phyloP scores from a whole-genome alignment of 2,888 invertebrate genomes.

The Nowickia ferox region DNA sequence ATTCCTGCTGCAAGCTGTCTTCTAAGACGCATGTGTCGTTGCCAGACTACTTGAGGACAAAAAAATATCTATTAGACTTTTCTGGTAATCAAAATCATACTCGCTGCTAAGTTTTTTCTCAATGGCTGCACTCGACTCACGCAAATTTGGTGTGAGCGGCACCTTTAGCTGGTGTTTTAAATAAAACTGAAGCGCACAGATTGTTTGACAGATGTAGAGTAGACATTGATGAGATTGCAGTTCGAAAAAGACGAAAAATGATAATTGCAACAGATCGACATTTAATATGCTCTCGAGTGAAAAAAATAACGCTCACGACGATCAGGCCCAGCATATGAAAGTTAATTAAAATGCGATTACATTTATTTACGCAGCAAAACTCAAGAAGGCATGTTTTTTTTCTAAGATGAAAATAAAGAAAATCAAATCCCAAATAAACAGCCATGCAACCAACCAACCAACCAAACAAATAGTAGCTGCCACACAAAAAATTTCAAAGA shows the following conservation, averaged over 20 bases:
- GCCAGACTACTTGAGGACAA: too few species aligned
- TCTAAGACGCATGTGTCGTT: too few species aligned
- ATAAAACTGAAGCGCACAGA: background rate
- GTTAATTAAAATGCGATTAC: constrained; percentile 71
- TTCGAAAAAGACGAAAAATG: background rate
- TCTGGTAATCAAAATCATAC: too few species aligned
- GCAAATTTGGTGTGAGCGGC: background rate
- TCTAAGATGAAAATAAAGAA: constrained; percentile 21
- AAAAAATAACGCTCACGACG: constrained; percentile 25
- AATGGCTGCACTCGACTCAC: too few species aligned
- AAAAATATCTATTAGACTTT: too few species aligned
- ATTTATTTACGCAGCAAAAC: constrained; percentile 1
- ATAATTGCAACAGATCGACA: constrained; percentile 60
- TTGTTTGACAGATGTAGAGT: background rate
- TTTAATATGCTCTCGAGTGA: constrained; percentile 56
- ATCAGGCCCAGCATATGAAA: constrained; percentile 48
- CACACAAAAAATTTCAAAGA: constrained; percentile 8
- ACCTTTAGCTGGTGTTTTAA: background rate
- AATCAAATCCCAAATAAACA: constrained; percentile 59
- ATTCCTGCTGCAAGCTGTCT: too few species aligned
- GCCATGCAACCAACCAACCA: constrained; percentile 45
- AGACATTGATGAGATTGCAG: constrained; percentile 34
- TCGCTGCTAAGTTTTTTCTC: too few species aligned
- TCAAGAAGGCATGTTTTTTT: constrained; percentile 36
- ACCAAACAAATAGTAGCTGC: constrained; percentile 7